Conservation (phyloP, 2,113 vertebrate genomes). For the Rissa tridactyla region DNA sequence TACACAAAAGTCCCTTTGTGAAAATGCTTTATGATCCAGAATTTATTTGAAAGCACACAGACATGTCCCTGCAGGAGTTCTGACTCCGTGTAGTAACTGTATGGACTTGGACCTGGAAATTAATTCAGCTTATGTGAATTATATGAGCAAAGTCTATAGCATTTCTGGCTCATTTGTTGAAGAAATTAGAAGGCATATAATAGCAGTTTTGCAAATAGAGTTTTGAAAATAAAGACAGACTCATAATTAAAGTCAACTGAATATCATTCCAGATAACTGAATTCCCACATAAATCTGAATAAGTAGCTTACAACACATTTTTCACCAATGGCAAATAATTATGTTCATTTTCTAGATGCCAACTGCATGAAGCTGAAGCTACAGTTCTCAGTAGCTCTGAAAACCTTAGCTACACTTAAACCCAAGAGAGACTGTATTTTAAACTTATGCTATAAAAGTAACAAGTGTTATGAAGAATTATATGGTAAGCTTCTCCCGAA, state of each 20-base stretch:
- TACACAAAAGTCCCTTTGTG: not conserved
- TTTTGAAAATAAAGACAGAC: not conserved
- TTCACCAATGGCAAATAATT: not conserved
- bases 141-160: not conserved
- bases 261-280: not conserved
- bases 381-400: not conserved
- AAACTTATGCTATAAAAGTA: not conserved
- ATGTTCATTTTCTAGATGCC: not conserved
- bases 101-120: not conserved
- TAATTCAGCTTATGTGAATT: not conserved
- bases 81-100: not conserved
- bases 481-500: not conserved
- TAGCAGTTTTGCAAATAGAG: not conserved
- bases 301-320: not conserved
- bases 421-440: not conserved
- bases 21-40: not conserved
- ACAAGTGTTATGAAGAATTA: not conserved
- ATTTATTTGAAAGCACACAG: slow-evolving; percentile 24
- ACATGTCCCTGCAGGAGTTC: not conserved
- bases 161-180: not conserved
- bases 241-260: not conserved
- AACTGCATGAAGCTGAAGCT: not conserved
- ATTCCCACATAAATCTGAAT: not conserved
- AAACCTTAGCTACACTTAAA: not conserved
- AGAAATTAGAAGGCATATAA: not conserved